These are phyloP conservation scores for Dicyrtomina minuta DNA, from an alignment of 2,888 invertebrate genomes.

Conservation along the genomic window DNA sequence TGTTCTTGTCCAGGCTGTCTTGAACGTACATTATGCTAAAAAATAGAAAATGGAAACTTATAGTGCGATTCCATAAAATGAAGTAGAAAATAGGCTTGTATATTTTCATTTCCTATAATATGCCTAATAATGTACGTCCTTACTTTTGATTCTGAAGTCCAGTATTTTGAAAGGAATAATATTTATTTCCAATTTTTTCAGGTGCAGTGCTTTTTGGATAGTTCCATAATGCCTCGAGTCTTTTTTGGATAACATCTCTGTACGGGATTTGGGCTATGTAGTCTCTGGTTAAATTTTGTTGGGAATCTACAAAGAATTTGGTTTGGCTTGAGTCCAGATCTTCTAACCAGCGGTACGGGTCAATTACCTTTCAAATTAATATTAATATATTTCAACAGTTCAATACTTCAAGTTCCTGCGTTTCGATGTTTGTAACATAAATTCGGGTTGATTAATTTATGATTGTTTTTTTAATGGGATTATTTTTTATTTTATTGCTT, in stretches of 20 bases:
- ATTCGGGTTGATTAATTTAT: too few species aligned
- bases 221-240: constrained; percentile 89
- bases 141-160: constrained; percentile 96
- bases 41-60: too few species aligned
- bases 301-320: constrained; percentile 39
- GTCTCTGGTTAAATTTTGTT: constrained; percentile 17
- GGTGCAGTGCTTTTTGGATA: constrained; percentile 92
- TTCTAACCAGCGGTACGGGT: constrained; percentile 52
- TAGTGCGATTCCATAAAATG: background rate
- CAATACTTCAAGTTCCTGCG: too few species aligned
- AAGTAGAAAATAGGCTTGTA: too few species aligned
- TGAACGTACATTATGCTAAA: constrained; percentile 61
- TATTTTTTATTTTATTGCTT: too few species aligned
- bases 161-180: constrained; percentile 88
- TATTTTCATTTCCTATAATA: background rate
- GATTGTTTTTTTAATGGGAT: too few species aligned
- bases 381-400: too few species aligned
- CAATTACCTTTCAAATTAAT: constrained; percentile 22
- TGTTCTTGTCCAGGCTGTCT: constrained; percentile 58
- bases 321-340: constrained; percentile 46
- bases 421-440: too few species aligned
- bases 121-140: background rate
- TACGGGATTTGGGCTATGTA: constrained; percentile 75
- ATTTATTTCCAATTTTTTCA: constrained; percentile 74
- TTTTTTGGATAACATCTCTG: constrained; percentile 70